Conservation (phyloP, 2,888 invertebrate species). For the Eupeodes latifasciatus region DNA sequence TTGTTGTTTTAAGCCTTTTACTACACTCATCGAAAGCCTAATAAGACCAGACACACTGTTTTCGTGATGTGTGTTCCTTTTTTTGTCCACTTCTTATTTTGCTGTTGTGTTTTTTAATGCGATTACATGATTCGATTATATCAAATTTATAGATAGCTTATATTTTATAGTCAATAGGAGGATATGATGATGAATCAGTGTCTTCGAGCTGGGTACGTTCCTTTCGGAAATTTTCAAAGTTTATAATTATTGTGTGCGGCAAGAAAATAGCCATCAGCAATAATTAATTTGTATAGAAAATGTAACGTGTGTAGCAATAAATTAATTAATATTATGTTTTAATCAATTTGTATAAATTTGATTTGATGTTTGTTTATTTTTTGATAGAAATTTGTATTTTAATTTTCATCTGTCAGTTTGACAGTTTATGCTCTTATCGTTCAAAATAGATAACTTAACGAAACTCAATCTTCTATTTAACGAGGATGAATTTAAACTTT, state of each 20-base stretch:
- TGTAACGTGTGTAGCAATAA: neutral
- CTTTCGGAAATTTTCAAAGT: conserved; percentile 32
- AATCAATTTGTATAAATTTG: no score
- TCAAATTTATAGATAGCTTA: conserved; percentile 64
- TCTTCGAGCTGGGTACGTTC: conserved; percentile 29
- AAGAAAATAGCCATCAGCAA: conserved; percentile 35
- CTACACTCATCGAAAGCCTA: conserved; percentile 51
- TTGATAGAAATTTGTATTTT: neutral
- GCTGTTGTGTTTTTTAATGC: conserved; percentile 35
- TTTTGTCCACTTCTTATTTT: neutral
- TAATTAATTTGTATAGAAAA: neutral
- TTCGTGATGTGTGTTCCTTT: conserved; percentile 21
- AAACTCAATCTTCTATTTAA: neutral
- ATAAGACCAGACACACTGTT: conserved; percentile 48
- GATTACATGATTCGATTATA: conserved; percentile 74
- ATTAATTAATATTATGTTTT: neutral
- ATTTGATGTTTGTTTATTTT: no score
- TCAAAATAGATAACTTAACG: neutral
- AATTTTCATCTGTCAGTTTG: neutral
- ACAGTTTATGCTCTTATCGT: neutral
- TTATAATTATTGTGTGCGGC: conserved; percentile 38
- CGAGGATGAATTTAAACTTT: neutral
- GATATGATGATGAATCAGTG: conserved; percentile 65
- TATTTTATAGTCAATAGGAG: conserved; percentile 50
- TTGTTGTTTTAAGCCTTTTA: conserved; percentile 37